These are phyloP conservation scores for Anhinga anhinga DNA, from an alignment of 2,113 vertebrate genomes.

Conservation along the genomic window DNA sequence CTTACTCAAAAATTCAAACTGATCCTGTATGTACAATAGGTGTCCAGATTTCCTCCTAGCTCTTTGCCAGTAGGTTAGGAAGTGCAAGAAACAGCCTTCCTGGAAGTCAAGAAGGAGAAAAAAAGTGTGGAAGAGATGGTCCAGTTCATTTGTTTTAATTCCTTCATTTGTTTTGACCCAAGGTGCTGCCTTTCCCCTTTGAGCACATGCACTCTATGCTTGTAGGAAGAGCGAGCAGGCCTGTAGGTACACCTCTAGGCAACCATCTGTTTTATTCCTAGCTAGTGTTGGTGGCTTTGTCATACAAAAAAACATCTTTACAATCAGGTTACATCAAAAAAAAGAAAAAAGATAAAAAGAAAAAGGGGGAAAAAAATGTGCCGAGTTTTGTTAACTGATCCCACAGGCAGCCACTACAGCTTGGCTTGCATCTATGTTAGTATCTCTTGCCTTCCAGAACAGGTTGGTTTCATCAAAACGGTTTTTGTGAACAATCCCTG, in stretches of 20 bases:
- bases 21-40: rapidly evolving
- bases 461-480: not conserved
- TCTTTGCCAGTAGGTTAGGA: not conserved
- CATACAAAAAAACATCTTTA: not conserved
- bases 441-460: not conserved
- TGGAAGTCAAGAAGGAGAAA: not conserved
- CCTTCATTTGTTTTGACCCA: not conserved
- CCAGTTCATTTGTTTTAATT: not conserved
- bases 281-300: not conserved
- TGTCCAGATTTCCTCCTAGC: not conserved
- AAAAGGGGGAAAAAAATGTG: rapidly evolving
- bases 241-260: not conserved
- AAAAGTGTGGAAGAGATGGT: not conserved
- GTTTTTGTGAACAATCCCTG: not conserved
- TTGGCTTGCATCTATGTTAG: not conserved
- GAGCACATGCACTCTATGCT: rapidly evolving
- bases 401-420: not conserved
- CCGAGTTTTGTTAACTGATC: not conserved
- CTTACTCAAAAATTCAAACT: not conserved
- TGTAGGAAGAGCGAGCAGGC: not conserved
- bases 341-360: too few relatives aligned
- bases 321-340: not conserved
- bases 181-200: not conserved
- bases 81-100: not conserved
- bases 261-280: not conserved